These are phyloP conservation scores for Sinohyriopsis cumingii DNA, from an alignment of 2,888 invertebrate genomes.

Conservation along the genomic window DNA sequence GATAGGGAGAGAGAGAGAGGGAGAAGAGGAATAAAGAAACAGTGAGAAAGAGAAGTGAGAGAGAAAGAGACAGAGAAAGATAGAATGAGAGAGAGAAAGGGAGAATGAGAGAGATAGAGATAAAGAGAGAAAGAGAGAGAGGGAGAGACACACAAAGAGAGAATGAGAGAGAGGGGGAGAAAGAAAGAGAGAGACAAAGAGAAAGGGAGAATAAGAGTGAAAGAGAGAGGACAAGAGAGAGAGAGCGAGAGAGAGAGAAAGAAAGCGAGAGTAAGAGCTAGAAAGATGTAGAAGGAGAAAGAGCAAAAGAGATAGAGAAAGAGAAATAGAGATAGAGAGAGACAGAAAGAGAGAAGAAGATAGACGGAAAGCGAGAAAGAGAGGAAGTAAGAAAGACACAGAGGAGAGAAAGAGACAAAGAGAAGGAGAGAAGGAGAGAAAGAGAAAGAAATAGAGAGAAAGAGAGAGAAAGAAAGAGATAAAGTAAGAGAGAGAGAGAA, in stretches of 20 bases:
- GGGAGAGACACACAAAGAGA: conserved; percentile 4
- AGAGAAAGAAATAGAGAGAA: too few relatives aligned
- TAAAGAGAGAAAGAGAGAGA: conserved; percentile 3
- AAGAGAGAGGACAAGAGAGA: too few relatives aligned
- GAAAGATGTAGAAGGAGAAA: too few relatives aligned
- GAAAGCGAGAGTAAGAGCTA: too few relatives aligned
- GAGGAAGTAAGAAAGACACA: too few relatives aligned
- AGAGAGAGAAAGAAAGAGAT: neutral
- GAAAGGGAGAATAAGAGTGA: too few relatives aligned
- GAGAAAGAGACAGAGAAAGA: too few relatives aligned
- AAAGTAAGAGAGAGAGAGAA: neutral
- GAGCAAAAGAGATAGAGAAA: too few relatives aligned
- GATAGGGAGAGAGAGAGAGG: conserved; percentile 4
- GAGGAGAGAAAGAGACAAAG: neutral
- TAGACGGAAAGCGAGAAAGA: neutral
- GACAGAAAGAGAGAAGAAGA: neutral
- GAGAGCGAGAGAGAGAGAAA: too few relatives aligned
- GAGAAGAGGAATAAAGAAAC: neutral
- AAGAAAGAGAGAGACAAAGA: neutral
- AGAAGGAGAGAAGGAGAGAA: conserved; percentile 1
- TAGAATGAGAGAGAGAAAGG: neutral
- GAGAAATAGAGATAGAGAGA: too few relatives aligned
- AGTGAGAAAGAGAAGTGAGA: conserved; percentile 1
- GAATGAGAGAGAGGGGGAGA: neutral
- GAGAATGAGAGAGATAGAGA: too few relatives aligned